Evolutionary conservation across 2,113 vertebrate species (phyloP).

Genomic region (Laterallus jamaicensis): DNA sequence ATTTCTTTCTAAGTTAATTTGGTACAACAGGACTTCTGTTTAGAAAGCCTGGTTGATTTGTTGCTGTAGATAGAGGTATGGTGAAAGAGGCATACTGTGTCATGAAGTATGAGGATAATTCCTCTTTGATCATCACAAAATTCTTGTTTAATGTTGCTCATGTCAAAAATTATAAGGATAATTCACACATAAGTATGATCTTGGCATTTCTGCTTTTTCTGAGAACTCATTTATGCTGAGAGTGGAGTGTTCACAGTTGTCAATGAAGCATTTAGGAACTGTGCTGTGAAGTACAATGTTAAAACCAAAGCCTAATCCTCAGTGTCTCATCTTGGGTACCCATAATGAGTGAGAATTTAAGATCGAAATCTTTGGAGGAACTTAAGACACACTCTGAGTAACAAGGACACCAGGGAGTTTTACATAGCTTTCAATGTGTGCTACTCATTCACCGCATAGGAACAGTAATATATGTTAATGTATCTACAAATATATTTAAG

Average conservation of each 20-base stretch:
- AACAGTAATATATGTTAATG: not conserved
- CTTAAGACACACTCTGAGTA: not conserved
- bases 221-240: not conserved
- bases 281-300: not conserved
- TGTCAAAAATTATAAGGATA: not conserved
- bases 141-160: not conserved
- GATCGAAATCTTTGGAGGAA: not conserved
- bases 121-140: not conserved
- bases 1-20: not conserved
- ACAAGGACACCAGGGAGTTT: not conserved
- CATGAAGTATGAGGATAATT: not conserved
- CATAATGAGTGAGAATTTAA: not conserved
- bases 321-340: not conserved
- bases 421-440: not conserved
- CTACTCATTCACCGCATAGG: not conserved
- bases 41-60: not conserved
- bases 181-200: not conserved
- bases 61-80: not conserved
- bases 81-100: not conserved
- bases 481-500: not conserved
- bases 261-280: not conserved
- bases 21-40: not conserved
- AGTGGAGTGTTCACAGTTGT: not conserved
- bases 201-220: not conserved
- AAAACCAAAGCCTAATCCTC: not conserved